phyloP scores from a whole-genome alignment of 2,888 invertebrate species.

The Drosophila stalkeri region DNA sequence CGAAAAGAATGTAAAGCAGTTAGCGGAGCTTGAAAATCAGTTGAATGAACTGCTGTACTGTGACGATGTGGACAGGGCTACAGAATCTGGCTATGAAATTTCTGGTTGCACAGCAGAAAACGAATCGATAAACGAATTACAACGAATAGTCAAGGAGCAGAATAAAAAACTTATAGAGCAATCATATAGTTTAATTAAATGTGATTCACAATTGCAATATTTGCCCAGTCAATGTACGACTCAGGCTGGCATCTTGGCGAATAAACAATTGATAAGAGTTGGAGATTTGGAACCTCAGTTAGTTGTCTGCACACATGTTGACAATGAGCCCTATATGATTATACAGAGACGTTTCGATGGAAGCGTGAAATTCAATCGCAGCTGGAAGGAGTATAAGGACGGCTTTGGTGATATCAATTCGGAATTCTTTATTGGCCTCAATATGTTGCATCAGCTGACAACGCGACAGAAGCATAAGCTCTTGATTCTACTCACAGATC shows the following conservation, averaged over 20 bases:
- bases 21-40: neutral
- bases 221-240: constrained; percentile 2
- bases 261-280: constrained; percentile 9
- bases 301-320: neutral
- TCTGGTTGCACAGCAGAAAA: neutral
- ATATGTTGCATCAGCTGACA: constrained; percentile 18
- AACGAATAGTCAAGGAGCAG: neutral
- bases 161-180: neutral
- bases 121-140: neutral
- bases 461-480: constrained; percentile 8
- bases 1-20: neutral
- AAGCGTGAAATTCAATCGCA: constrained; percentile 18
- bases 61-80: neutral
- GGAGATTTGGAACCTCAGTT: neutral
- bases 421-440: constrained; percentile 31
- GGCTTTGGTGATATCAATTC: constrained; percentile 12
- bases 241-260: neutral
- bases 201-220: neutral
- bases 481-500: constrained; percentile 5
- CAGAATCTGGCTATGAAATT: neutral
- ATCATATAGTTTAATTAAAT: neutral
- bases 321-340: constrained; percentile 10
- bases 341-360: constrained; percentile 12
- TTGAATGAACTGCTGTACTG: neutral
- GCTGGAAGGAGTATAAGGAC: constrained; percentile 15